Evolutionary conservation across 2,888 invertebrate species (phyloP).

Genomic region (Neria commutata): DNA sequence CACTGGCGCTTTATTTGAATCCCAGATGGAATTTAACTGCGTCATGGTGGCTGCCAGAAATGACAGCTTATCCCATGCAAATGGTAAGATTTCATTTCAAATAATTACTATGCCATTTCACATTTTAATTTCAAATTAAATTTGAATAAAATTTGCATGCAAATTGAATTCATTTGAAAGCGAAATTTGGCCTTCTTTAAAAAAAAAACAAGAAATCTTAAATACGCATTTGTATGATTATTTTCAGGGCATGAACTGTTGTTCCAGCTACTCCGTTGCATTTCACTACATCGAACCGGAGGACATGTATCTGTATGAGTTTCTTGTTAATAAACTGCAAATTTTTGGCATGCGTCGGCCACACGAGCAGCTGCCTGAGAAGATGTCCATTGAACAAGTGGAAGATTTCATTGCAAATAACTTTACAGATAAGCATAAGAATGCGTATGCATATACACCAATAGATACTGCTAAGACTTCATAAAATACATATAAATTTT

Average conservation of each 20-base stretch:
- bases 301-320: constrained; percentile 93
- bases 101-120: not conserved
- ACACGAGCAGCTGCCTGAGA: constrained; percentile 24
- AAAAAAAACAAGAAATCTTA: too few relatives aligned
- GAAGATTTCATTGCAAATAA: constrained; percentile 34
- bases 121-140: not conserved
- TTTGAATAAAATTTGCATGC: not conserved
- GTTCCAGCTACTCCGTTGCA: constrained; percentile 91
- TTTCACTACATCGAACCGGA: constrained; percentile 93
- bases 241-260: constrained; percentile 83
- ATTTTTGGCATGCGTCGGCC: constrained; percentile 66
- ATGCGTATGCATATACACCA: constrained; percentile 3
- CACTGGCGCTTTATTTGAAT: constrained; percentile 33
- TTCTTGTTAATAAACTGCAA: constrained; percentile 88
- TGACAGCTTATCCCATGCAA: constrained; percentile 64
- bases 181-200: too few relatives aligned
- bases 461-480: too few relatives aligned
- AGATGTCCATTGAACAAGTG: constrained; percentile 32
- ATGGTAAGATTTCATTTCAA: constrained; percentile 60
- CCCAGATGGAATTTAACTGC: constrained; percentile 33
- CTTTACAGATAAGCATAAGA: not conserved
- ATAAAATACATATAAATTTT: too few relatives aligned
- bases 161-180: not conserved
- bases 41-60: constrained; percentile 40
- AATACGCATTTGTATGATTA: not conserved